These are phyloP conservation scores for Sylvilagus bachmani DNA, from an alignment of 2,113 vertebrate genomes.

Conservation along the genomic window DNA sequence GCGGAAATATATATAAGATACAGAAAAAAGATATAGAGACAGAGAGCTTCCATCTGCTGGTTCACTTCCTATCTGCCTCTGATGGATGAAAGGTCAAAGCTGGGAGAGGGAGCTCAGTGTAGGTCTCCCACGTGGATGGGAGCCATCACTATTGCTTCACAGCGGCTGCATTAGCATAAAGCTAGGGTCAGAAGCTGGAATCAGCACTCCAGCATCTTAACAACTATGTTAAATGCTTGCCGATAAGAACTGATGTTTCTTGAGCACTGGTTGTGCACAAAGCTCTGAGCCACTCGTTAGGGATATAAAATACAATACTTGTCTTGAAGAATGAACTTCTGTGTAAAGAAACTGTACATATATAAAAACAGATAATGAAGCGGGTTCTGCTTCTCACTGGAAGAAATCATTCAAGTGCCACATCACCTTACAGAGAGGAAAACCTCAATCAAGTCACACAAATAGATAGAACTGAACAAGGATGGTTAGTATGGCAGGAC, in stretches of 20 bases:
- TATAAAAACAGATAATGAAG: background rate
- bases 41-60: too few species aligned
- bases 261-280: background rate
- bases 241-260: background rate
- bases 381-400: background rate
- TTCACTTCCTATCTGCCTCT: too few species aligned
- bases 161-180: too few species aligned
- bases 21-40: too few species aligned
- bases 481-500: background rate
- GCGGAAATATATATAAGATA: too few species aligned
- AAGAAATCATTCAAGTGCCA: background rate
- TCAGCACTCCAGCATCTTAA: too few species aligned
- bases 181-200: too few species aligned
- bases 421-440: background rate
- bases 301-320: background rate
- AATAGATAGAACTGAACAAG: background rate
- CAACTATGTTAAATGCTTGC: too few species aligned
- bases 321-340: background rate
- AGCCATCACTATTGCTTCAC: too few species aligned
- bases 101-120: too few species aligned
- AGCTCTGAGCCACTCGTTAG: background rate
- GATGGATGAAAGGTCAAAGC: too few species aligned
- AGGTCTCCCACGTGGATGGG: too few species aligned
- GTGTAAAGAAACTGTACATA: background rate
- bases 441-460: background rate